A percentile compares a stretch with the other conserved stretches of the same genome.
These are phyloP conservation scores for Hydropsyche tenuis DNA, from an alignment of 1,140 invertebrate genomes.

Conservation along the genomic window DNA sequence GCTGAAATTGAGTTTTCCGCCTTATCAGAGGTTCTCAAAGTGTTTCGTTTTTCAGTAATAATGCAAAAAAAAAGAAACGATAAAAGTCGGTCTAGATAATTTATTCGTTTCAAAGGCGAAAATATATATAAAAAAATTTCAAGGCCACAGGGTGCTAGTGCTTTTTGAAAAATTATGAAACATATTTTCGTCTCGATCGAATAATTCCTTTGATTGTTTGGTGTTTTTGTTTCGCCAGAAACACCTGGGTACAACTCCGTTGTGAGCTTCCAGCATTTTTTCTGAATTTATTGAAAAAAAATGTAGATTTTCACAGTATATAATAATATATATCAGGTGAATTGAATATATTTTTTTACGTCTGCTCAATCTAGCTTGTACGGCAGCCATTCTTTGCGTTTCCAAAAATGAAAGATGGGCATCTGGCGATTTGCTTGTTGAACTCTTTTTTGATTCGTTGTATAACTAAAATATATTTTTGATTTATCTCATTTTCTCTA, in stretches of 20 bases:
- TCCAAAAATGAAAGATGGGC: slow-evolving; percentile 39
- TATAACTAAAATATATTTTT: background rate
- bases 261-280: slow-evolving; percentile 11
- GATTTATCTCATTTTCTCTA: too few relatives aligned
- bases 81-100: too few relatives aligned
- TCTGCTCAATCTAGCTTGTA: slow-evolving; percentile 37
- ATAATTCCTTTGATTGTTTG: background rate
- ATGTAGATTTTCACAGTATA: background rate
- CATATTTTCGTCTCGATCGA: background rate
- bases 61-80: too few relatives aligned
- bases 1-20: background rate
- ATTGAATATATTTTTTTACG: slow-evolving; percentile 24
- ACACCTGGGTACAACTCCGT: slow-evolving; percentile 34
- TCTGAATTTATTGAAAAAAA: background rate
- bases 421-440: slow-evolving; percentile 33
- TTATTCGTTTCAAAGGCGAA: too few relatives aligned
- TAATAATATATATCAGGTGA: background rate
- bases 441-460: background rate
- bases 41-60: too few relatives aligned
- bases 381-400: slow-evolving; percentile 33
- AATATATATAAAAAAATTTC: too few relatives aligned
- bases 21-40: background rate
- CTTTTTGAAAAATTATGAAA: slow-evolving; percentile 32
- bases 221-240: slow-evolving; percentile 46
- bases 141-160: slow-evolving; percentile 2